Conservation (phyloP, 2,888 invertebrate species). For the Toxonevra muliebris region DNA sequence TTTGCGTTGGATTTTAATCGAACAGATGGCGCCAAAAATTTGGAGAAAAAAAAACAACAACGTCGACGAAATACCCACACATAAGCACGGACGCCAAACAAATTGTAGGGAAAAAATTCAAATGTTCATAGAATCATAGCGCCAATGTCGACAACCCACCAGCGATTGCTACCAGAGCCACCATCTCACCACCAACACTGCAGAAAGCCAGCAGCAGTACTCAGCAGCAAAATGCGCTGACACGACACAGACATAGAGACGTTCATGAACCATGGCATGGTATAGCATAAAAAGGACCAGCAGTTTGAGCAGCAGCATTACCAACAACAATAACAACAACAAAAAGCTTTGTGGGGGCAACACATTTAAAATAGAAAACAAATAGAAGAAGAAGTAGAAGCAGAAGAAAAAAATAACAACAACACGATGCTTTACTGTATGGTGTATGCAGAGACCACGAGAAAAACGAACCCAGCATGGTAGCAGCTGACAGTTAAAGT, state of each 20-base stretch:
- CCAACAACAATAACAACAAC: not conserved
- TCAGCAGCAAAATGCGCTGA: not conserved
- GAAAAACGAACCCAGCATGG: slow-evolving; percentile 8
- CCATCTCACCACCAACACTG: not conserved
- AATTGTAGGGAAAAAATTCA: not conserved
- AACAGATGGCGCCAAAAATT: slow-evolving; percentile 33
- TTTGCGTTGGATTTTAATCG: slow-evolving; percentile 30
- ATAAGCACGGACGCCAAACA: not conserved
- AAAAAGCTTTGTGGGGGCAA: not conserved
- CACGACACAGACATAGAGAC: slow-evolving; percentile 19
- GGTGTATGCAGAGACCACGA: not conserved
- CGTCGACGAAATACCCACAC: not conserved
- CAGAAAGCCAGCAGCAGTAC: not conserved
- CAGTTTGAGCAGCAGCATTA: too few relatives aligned
- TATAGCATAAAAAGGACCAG: too few relatives aligned
- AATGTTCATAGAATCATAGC: not conserved
- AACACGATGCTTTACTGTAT: not conserved
- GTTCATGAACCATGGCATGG: not conserved
- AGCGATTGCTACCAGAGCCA: not conserved
- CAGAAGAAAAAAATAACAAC: not conserved
- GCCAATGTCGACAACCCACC: not conserved
- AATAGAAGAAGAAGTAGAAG: not conserved
- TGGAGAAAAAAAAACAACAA: slow-evolving; percentile 11
- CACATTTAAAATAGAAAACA: not conserved
- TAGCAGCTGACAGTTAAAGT: slow-evolving; percentile 5